These are phyloP conservation scores for Xyrauchen texanus DNA, from an alignment of 2,113 vertebrate species.

Conservation along the genomic window DNA sequence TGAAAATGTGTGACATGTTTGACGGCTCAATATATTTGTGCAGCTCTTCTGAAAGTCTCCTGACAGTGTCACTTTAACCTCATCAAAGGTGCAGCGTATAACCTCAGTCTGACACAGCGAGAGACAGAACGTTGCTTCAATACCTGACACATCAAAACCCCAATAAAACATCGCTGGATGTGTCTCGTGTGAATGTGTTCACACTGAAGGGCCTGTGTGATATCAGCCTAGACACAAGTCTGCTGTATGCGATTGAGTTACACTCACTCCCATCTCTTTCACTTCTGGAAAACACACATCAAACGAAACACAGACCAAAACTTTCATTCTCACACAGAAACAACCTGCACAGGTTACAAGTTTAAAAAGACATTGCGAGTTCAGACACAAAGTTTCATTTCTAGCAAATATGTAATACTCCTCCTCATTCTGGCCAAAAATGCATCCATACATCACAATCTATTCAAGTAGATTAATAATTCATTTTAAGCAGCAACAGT, in stretches of 20 bases:
- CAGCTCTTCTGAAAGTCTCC: background rate
- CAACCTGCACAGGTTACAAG: background rate
- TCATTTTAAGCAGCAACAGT: no score
- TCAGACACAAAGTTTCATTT: constrained; percentile 11
- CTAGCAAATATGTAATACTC: background rate
- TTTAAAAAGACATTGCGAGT: constrained; percentile 1
- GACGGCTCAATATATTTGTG: background rate
- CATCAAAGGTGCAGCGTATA: background rate
- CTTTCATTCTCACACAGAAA: background rate
- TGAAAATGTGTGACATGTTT: no score
- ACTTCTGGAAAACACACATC: constrained; percentile 5
- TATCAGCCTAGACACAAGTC: background rate
- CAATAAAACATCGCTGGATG: constrained; percentile 1
- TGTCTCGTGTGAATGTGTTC: background rate
- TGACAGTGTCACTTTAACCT: background rate
- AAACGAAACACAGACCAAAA: background rate
- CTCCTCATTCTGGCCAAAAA: background rate
- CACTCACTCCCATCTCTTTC: background rate
- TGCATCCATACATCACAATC: no score
- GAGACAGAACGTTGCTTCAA: background rate
- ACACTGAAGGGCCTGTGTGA: no score
- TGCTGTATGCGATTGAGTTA: background rate
- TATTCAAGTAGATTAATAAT: no score
- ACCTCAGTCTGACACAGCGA: background rate
- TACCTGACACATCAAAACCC: constrained; percentile 4